A percentile compares a stretch with the other conserved stretches of the same genome.
phyloP scores from a whole-genome alignment of 1,140 invertebrate genomes.

The Zaprionus ghesquierei region DNA sequence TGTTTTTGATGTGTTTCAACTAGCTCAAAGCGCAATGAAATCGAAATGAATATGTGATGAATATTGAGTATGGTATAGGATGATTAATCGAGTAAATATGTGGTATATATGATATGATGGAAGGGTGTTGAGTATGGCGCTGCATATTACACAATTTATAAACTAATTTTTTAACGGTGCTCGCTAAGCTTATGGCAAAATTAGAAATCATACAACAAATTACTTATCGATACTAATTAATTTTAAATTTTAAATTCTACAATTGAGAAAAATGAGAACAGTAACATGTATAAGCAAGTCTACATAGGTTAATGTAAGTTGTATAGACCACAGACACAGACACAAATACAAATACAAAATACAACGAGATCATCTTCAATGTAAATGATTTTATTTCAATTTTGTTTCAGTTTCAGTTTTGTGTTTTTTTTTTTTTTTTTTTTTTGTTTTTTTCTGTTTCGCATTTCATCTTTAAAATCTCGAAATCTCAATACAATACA shows the following conservation, averaged over 20 bases:
- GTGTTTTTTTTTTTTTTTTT: constrained; percentile 19
- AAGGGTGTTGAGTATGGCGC: constrained; percentile 14
- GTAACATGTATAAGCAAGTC: constrained; percentile 1
- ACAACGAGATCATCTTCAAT: constrained; percentile 37
- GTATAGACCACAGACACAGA: constrained; percentile 48
- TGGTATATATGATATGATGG: not conserved
- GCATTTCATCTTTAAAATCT: constrained; percentile 37
- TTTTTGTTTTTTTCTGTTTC: constrained; percentile 31
- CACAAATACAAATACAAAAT: constrained; percentile 48
- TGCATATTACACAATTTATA: constrained; percentile 6
- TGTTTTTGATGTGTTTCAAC: constrained; percentile 60
- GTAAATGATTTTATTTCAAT: constrained; percentile 55
- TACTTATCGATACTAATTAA: constrained; percentile 3
- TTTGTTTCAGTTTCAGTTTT: constrained; percentile 21
- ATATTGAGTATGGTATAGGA: not conserved
- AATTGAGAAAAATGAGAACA: not conserved
- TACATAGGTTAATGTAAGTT: constrained; percentile 12
- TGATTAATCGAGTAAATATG: not conserved
- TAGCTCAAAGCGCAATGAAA: constrained; percentile 30
- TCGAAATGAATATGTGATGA: constrained; percentile 18
- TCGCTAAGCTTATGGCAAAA: constrained; percentile 23
- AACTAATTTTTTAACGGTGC: not conserved
- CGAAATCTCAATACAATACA: constrained; percentile 55
- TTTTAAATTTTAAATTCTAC: constrained; percentile 11
- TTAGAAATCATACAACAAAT: constrained; percentile 6